phyloP scores from a whole-genome alignment of 2,797 vertebrate genomes.

The Pangasius larnaudii region DNA sequence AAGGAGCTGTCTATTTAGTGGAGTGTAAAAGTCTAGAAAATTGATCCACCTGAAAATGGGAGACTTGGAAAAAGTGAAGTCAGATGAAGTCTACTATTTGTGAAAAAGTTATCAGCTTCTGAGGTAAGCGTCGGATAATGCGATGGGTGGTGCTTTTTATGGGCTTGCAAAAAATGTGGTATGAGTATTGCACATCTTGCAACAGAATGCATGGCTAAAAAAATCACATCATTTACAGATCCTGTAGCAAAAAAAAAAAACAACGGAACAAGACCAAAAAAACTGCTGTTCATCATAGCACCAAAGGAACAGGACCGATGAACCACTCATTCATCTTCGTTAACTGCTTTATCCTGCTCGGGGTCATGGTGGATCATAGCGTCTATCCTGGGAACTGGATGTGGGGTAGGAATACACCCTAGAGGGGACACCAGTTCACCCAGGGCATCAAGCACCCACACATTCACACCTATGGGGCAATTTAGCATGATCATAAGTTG shows the following conservation, averaged over 20 bases:
- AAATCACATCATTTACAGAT: neutral
- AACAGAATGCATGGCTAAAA: neutral
- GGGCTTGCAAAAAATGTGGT: neutral
- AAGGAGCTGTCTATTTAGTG: neutral
- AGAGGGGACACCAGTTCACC: neutral
- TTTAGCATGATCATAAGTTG: neutral
- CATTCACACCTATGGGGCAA: neutral
- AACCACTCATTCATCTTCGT: neutral
- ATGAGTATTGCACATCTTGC: neutral
- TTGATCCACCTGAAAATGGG: neutral
- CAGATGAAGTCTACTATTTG: neutral
- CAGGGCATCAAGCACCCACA: neutral
- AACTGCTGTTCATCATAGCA: neutral
- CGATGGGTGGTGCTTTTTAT: neutral
- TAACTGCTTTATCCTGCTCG: neutral
- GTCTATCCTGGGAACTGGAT: neutral
- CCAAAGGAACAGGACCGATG: neutral
- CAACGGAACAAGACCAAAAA: neutral
- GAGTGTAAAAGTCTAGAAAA: neutral
- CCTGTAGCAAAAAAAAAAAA: neutral
- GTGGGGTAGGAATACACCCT: neutral
- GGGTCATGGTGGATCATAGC: neutral
- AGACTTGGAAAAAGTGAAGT: neutral
- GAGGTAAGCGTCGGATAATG: neutral
- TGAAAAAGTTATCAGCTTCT: neutral